A percentile compares a stretch with the other conserved stretches of the same genome.
phyloP scores from a whole-genome alignment of 1,140 invertebrate species.

The Drosophila ironensis region DNA sequence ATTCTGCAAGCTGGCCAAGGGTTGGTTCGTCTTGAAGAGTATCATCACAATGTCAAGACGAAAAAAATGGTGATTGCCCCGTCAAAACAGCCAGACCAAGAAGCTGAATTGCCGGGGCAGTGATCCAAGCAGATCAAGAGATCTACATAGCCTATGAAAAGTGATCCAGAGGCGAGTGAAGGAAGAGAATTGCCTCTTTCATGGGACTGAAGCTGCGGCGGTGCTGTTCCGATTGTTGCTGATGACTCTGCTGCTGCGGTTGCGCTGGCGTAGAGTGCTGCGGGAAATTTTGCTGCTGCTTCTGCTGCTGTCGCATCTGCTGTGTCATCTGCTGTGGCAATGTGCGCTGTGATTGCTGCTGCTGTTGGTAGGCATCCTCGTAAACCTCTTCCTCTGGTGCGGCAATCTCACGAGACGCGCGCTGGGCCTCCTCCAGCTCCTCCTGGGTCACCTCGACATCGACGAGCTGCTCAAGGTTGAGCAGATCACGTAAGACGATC shows the following conservation, averaged over 20 bases:
- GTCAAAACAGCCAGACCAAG: too few relatives aligned
- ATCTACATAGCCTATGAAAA: too few relatives aligned
- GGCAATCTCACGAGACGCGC: conserved; percentile 59
- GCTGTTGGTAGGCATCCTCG: conserved; percentile 81
- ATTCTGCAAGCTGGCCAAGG: too few relatives aligned
- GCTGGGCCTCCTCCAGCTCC: conserved; percentile 88
- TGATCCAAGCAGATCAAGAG: too few relatives aligned
- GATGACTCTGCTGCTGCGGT: conserved; percentile 12
- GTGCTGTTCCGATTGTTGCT: conserved; percentile 35
- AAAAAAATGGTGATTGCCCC: too few relatives aligned
- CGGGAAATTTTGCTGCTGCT: conserved; percentile 42
- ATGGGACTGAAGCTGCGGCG: conserved; percentile 70
- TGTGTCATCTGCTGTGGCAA: conserved; percentile 53
- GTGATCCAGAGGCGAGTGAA: too few relatives aligned
- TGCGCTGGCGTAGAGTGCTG: conserved; percentile 41
- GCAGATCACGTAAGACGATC: conserved; percentile 92
- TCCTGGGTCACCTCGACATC: conserved; percentile 92
- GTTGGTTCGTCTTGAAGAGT: too few relatives aligned
- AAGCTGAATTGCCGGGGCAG: too few relatives aligned
- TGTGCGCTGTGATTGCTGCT: conserved; percentile 47
- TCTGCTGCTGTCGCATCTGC: too few relatives aligned
- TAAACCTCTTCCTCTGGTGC: conserved; percentile 80
- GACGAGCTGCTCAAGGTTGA: conserved; percentile 95
- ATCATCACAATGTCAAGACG: too few relatives aligned
- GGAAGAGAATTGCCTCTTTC: conserved; percentile 74